These are phyloP conservation scores for Bradynema listronoti DNA, from an alignment of 1,140 invertebrate genomes.

Conservation along the genomic window DNA sequence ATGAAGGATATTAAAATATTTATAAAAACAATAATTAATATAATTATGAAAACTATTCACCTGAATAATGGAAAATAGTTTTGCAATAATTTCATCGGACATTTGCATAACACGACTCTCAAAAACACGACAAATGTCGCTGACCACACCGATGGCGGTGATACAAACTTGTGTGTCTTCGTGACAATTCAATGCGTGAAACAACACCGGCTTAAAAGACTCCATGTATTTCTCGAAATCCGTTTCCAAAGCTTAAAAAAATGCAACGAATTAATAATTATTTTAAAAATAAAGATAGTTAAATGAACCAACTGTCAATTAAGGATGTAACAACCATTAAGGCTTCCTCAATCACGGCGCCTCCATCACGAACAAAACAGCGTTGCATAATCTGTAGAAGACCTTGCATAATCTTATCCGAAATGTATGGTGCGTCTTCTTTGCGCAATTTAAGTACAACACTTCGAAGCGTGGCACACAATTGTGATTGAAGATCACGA, in stretches of 20 bases:
- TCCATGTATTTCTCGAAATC: constrained; percentile 47
- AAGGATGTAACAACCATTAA: constrained; percentile 90
- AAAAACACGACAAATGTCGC: constrained; percentile 50
- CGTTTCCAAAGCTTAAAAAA: constrained; percentile 39
- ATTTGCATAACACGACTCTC: constrained; percentile 35
- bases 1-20: constrained; percentile 13
- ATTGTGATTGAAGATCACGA: constrained; percentile 87
- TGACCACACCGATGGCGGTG: constrained; percentile 52
- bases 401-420: constrained; percentile 91
- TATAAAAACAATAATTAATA: neutral
- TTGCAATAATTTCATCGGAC: constrained; percentile 47
- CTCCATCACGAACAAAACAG: constrained; percentile 72
- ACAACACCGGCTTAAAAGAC: constrained; percentile 44
- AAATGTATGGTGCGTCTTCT: constrained; percentile 77
- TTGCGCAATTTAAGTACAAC: constrained; percentile 67
- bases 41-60: constrained; percentile 19
- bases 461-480: constrained; percentile 85
- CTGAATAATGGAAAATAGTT: constrained; percentile 43
- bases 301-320: constrained; percentile 66
- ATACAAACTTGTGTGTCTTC: constrained; percentile 50
- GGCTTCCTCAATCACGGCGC: constrained; percentile 95
- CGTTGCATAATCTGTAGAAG: constrained; percentile 62
- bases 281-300: constrained; percentile 5
- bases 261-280: neutral
- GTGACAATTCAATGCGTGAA: constrained; percentile 41